Percentiles rank a stretch among this genome's conserved stretches.
Evolutionary conservation across 2,888 invertebrate species (phyloP).

Genomic region (Eugnorisma glareosa): DNA sequence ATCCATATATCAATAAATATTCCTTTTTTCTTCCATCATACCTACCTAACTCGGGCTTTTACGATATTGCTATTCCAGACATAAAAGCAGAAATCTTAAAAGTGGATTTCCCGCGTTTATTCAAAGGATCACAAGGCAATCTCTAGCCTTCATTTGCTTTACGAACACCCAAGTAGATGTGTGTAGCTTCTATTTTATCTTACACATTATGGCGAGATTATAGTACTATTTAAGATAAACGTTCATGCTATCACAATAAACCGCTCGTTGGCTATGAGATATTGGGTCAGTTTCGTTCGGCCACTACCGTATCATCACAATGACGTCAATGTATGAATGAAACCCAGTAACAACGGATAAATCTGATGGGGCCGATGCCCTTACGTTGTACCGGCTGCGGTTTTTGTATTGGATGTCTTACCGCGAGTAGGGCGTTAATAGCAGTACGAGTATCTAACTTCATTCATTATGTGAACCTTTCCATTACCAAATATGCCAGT

Average conservation of each 20-base stretch:
- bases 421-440: constrained; percentile 13
- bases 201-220: constrained; percentile 45
- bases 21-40: background rate
- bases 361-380: constrained; percentile 58
- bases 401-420: constrained; percentile 53
- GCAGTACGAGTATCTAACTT: background rate
- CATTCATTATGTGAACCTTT: background rate
- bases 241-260: constrained; percentile 54
- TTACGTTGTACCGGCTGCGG: constrained; percentile 48
- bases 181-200: constrained; percentile 29
- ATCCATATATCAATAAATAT: background rate
- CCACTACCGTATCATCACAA: constrained; percentile 24
- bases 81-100: constrained; percentile 43
- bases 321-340: constrained; percentile 66
- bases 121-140: constrained; percentile 23
- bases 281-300: constrained; percentile 55
- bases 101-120: constrained; percentile 31
- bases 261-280: constrained; percentile 49
- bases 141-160: constrained; percentile 8
- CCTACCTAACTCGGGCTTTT: constrained; percentile 10
- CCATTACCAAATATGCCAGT: background rate
- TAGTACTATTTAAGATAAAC: constrained; percentile 51
- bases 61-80: constrained; percentile 20
- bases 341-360: constrained; percentile 55
- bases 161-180: constrained; percentile 35